Conservation (phyloP, 2,797 vertebrate species). For the Sardinella longiceps region DNA sequence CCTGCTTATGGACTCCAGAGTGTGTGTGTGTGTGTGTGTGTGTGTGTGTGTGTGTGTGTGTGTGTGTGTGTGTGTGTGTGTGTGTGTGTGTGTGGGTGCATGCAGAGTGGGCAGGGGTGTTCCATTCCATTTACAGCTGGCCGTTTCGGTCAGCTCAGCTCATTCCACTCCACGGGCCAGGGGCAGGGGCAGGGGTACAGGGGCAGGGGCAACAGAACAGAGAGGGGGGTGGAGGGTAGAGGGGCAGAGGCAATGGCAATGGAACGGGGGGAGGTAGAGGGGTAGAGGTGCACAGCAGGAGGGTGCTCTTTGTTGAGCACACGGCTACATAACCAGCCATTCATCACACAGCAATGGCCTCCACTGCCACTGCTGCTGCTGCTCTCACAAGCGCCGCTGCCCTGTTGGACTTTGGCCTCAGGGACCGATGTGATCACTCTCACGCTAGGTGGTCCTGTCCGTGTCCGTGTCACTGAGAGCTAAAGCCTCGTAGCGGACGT, state of each 20-base stretch:
- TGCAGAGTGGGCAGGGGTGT: not conserved
- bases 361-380: constrained; percentile 45
- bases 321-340: constrained; percentile 59
- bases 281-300: not conserved
- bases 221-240: not conserved
- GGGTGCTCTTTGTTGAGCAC: not conserved
- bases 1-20: no score
- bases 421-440: constrained; percentile 58
- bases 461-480: constrained; percentile 35
- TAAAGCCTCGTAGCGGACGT: constrained; percentile 41
- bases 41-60: no score
- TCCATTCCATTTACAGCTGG: not conserved
- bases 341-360: constrained; percentile 60
- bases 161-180: not conserved
- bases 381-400: not conserved
- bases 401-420: constrained; percentile 46
- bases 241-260: not conserved
- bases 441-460: constrained; percentile 72
- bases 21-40: no score
- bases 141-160: not conserved
- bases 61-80: no score
- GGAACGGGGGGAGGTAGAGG: not conserved
- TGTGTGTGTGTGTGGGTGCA: no score
- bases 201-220: not conserved
- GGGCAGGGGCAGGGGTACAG: not conserved